These are phyloP conservation scores for Hypena proboscidalis DNA, from an alignment of 2,888 invertebrate species.

Conservation along the genomic window DNA sequence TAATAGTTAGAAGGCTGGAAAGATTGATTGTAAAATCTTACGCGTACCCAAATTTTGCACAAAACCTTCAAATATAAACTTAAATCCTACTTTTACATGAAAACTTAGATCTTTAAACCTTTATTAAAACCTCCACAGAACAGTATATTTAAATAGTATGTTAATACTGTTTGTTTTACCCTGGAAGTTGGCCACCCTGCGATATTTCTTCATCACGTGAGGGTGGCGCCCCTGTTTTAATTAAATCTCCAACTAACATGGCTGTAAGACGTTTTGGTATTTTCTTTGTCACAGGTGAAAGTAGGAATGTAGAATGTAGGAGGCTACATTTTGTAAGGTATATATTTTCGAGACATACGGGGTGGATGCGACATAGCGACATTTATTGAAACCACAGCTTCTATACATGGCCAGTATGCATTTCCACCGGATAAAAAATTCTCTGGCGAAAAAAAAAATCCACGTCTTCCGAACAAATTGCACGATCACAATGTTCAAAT, in stretches of 20 bases:
- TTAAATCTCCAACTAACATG: slow-evolving; percentile 75
- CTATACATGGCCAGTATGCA: no score
- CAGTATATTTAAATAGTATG: slow-evolving; percentile 79
- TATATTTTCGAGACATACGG: no score
- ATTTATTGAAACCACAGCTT: no score
- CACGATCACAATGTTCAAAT: no score
- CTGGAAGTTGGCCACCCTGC: slow-evolving; percentile 68
- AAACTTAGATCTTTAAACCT: neutral
- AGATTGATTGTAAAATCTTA: no score
- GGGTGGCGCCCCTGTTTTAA: slow-evolving; percentile 68
- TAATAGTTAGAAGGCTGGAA: no score
- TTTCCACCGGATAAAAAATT: no score
- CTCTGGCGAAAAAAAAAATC: no score
- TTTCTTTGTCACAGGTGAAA: slow-evolving; percentile 74
- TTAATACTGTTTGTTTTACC: slow-evolving; percentile 76
- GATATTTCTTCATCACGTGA: slow-evolving; percentile 65
- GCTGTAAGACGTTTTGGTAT: slow-evolving; percentile 68
- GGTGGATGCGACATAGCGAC: no score
- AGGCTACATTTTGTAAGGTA: slow-evolving; percentile 14
- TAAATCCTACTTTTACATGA: neutral
- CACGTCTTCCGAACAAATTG: no score
- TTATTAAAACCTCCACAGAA: slow-evolving; percentile 13
- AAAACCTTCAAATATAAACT: no score
- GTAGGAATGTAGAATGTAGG: slow-evolving; percentile 29
- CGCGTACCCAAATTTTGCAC: no score